These are phyloP conservation scores for Chelidonichthys spinosus DNA, from an alignment of 2,797 vertebrate species.

Conservation along the genomic window DNA sequence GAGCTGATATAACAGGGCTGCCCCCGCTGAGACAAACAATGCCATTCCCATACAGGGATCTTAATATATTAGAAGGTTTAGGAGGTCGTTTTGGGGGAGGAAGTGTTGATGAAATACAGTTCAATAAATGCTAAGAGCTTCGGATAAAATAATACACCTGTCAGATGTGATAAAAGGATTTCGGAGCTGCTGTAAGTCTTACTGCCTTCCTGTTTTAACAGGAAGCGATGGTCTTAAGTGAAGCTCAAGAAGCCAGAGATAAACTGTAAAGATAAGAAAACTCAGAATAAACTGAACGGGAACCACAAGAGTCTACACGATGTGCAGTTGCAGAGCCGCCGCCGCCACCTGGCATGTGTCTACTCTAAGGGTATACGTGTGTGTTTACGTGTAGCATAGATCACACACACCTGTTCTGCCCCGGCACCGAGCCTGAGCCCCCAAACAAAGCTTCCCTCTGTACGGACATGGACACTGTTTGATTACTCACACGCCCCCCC, in stretches of 20 bases:
- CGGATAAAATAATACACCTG: constrained; percentile 30
- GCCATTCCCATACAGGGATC: constrained; percentile 18
- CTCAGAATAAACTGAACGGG: constrained; percentile 37
- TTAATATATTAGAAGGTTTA: constrained; percentile 11
- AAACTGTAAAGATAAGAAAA: constrained; percentile 43
- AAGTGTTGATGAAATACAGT: constrained; percentile 2
- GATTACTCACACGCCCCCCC: constrained; percentile 43
- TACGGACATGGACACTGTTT: constrained; percentile 59
- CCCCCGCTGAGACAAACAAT: constrained; percentile 22
- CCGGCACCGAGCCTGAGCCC: constrained; percentile 46
- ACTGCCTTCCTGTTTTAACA: constrained; percentile 29
- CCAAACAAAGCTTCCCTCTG: constrained; percentile 75
- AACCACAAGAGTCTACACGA: constrained; percentile 34
- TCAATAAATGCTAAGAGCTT: constrained; percentile 8
- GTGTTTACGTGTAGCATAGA: constrained; percentile 38
- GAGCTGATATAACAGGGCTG: constrained; percentile 40
- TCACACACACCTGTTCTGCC: constrained; percentile 68
- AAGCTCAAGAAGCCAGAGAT: constrained; percentile 12
- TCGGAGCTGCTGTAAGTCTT: not conserved
- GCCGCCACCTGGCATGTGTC: constrained; percentile 56
- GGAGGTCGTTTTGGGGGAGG: not conserved
- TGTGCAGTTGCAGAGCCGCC: constrained; percentile 41
- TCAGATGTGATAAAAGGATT: constrained; percentile 17
- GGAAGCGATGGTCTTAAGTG: constrained; percentile 27
- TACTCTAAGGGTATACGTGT: constrained; percentile 13